A percentile compares a stretch with the other conserved stretches of the same genome.
Evolutionary conservation across 1,140 invertebrate genomes (phyloP).

Genomic region (Pseudobourletiella spinata): DNA sequence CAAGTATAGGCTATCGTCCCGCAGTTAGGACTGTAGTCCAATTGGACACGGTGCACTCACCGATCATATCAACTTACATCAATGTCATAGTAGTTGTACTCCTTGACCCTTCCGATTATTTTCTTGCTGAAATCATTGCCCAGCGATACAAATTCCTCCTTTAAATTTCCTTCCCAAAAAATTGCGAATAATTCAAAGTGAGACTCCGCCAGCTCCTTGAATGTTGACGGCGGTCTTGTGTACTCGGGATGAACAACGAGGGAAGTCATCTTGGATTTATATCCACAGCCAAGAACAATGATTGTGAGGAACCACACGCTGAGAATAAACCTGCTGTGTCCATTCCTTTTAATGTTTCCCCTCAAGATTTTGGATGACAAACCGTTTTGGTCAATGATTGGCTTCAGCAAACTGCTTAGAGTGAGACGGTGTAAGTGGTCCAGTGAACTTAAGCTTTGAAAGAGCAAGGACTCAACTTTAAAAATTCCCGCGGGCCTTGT

Average conservation of each 20-base stretch:
- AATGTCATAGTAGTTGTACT: background rate
- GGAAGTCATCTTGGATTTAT: background rate
- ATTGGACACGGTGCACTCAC: no score
- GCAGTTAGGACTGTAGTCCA: background rate
- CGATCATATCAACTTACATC: background rate
- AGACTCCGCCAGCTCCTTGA: background rate
- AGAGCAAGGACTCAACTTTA: no score
- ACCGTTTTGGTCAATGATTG: background rate
- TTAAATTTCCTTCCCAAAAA: background rate
- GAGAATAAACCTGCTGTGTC: background rate
- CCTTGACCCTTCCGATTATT: background rate
- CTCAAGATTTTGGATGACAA: background rate
- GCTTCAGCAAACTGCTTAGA: background rate
- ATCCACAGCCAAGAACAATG: background rate
- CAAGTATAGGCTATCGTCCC: background rate
- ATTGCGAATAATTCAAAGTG: background rate
- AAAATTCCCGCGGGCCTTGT: no score
- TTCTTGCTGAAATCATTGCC: background rate
- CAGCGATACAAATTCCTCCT: background rate
- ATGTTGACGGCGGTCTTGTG: background rate
- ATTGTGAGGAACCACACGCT: background rate
- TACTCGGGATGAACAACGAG: background rate
- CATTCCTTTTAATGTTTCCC: background rate
- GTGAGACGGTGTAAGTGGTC: background rate
- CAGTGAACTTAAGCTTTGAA: no score